Conservation (phyloP, 2,113 vertebrate species). For the Alosa alosa region DNA sequence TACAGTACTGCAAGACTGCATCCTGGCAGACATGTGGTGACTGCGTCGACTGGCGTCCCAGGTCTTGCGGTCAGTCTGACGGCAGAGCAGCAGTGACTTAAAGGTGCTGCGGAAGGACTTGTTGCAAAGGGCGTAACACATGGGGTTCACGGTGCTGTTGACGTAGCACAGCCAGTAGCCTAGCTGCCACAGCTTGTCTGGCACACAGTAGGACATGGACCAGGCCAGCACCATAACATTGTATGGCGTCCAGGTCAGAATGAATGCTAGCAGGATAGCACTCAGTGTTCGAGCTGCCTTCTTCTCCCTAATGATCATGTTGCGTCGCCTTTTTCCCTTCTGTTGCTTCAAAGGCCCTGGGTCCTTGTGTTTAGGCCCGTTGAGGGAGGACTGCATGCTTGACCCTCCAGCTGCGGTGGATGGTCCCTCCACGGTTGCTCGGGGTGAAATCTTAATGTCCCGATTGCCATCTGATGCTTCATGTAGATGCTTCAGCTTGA, state of each 20-base stretch:
- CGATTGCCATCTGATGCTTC: constrained; percentile 21
- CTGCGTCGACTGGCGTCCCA: constrained; percentile 62
- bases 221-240: constrained; percentile 83
- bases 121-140: constrained; percentile 81
- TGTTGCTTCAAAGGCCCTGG: constrained; percentile 35
- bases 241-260: constrained; percentile 79
- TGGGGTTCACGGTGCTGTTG: constrained; percentile 79
- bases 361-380: constrained; percentile 15
- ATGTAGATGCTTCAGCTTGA: constrained; percentile 30
- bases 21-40: constrained; percentile 38
- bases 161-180: constrained; percentile 82
- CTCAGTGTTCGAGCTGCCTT: constrained; percentile 77
- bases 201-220: constrained; percentile 76
- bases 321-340: constrained; percentile 66
- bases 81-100: constrained; percentile 73
- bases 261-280: constrained; percentile 78
- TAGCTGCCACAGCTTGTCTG: constrained; percentile 73
- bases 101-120: constrained; percentile 77
- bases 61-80: constrained; percentile 57
- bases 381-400: constrained; percentile 23
- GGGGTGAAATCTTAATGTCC: constrained; percentile 27
- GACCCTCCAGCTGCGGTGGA: not conserved
- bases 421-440: not conserved
- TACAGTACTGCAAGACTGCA: constrained; percentile 38
- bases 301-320: constrained; percentile 74